phyloP scores from a whole-genome alignment of 2,888 invertebrate species.

The Calameuta idolon region DNA sequence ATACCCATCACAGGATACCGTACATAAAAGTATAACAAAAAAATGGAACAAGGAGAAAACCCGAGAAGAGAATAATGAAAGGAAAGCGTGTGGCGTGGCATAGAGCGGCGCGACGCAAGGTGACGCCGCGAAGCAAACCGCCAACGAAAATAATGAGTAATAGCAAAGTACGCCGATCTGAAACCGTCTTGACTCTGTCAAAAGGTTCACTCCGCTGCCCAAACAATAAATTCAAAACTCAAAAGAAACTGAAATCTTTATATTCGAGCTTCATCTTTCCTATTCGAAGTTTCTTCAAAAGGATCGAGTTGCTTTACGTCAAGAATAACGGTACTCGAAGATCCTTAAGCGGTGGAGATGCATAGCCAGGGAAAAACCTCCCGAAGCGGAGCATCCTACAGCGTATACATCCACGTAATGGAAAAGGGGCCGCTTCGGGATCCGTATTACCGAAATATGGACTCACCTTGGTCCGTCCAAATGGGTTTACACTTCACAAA shows the following conservation, averaged over 20 bases:
- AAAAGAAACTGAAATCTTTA: neutral
- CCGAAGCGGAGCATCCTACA: constrained; percentile 67
- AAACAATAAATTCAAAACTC: constrained; percentile 21
- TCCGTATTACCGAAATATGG: constrained; percentile 68
- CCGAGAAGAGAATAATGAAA: neutral
- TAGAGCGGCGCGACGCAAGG: constrained; percentile 8
- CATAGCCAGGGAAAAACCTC: constrained; percentile 46
- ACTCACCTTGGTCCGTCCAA: constrained; percentile 85
- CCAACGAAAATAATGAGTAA: neutral
- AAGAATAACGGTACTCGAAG: constrained; percentile 28
- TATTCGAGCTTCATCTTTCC: neutral
- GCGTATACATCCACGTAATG: constrained; percentile 53
- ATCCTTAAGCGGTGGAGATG: constrained; percentile 17
- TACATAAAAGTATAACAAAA: neutral
- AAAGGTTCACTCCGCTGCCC: constrained; percentile 15
- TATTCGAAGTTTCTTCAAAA: neutral
- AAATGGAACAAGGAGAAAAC: neutral
- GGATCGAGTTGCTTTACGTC: neutral
- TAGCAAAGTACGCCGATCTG: neutral
- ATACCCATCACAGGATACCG: neutral
- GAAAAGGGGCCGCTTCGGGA: constrained; percentile 68
- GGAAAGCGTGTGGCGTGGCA: neutral
- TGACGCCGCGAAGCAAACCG: constrained; percentile 6
- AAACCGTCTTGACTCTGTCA: neutral
- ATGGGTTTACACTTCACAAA: constrained; percentile 77